These are phyloP conservation scores for Adelosebastes latens DNA, from an alignment of 2,797 vertebrate genomes.

Conservation along the genomic window DNA sequence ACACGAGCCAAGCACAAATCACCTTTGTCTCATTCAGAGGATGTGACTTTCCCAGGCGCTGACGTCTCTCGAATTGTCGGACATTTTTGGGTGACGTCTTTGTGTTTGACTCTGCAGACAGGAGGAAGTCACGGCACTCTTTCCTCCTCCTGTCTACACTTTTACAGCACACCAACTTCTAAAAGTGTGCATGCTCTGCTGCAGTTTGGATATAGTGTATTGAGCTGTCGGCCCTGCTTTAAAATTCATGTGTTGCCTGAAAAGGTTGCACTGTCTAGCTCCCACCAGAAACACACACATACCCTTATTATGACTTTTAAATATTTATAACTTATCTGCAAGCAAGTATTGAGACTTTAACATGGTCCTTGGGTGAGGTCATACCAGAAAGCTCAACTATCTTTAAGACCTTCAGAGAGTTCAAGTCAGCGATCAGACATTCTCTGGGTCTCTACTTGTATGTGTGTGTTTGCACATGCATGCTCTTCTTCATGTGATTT, in stretches of 20 bases:
- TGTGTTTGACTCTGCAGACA: background rate
- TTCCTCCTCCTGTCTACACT: background rate
- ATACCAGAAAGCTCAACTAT: background rate
- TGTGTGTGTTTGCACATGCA: background rate
- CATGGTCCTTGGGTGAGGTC: background rate
- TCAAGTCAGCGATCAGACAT: background rate
- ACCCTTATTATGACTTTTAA: background rate
- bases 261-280: background rate
- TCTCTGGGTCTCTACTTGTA: background rate
- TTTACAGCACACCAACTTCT: background rate
- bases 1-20: constrained; percentile 19
- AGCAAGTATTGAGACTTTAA: background rate
- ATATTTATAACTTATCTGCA: background rate
- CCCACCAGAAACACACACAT: background rate
- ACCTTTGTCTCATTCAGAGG: background rate
- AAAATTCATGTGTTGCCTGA: constrained; percentile 3
- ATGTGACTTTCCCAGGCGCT: background rate
- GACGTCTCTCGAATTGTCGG: background rate
- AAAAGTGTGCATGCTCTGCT: background rate
- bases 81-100: background rate
- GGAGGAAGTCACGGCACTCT: background rate
- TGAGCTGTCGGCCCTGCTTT: background rate
- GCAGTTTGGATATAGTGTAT: background rate
- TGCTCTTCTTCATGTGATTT: background rate
- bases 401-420: background rate